Percentiles rank a stretch among this genome's conserved stretches.
These are phyloP conservation scores for Martes flavigula DNA, from an alignment of 2,797 vertebrate genomes.

Conservation along the genomic window DNA sequence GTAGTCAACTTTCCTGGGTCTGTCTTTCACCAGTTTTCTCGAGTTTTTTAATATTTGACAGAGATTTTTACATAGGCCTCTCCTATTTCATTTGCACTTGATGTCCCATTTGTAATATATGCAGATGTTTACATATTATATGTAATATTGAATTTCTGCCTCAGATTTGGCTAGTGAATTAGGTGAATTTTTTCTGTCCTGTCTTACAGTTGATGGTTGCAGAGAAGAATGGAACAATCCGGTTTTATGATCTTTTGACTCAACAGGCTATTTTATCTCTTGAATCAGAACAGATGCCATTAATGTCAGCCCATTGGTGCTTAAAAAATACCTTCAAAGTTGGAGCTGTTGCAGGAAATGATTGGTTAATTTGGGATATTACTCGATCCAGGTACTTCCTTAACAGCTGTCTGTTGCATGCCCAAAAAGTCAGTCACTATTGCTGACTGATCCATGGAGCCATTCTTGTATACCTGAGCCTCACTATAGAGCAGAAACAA, in stretches of 20 bases:
- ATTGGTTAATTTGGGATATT: constrained; percentile 98
- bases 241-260: constrained; percentile 95
- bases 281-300: constrained; percentile 92
- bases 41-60: background rate
- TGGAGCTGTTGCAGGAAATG: constrained; percentile 94
- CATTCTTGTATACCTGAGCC: background rate
- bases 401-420: background rate
- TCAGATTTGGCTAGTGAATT: constrained; percentile 12
- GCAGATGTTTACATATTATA: background rate
- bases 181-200: constrained; percentile 10
- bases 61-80: background rate
- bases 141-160: background rate
- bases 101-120: background rate
- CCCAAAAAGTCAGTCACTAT: background rate
- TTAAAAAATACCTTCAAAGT: constrained; percentile 95
- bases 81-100: background rate
- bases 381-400: constrained; percentile 92
- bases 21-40: background rate
- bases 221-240: constrained; percentile 95
- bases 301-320: constrained; percentile 98
- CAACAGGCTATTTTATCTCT: constrained; percentile 97
- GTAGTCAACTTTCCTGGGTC: background rate
- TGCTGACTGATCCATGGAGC: background rate
- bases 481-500: background rate
- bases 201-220: constrained; percentile 94